phyloP scores from a whole-genome alignment of 2,113 vertebrate species.

The Percina caprodes region DNA sequence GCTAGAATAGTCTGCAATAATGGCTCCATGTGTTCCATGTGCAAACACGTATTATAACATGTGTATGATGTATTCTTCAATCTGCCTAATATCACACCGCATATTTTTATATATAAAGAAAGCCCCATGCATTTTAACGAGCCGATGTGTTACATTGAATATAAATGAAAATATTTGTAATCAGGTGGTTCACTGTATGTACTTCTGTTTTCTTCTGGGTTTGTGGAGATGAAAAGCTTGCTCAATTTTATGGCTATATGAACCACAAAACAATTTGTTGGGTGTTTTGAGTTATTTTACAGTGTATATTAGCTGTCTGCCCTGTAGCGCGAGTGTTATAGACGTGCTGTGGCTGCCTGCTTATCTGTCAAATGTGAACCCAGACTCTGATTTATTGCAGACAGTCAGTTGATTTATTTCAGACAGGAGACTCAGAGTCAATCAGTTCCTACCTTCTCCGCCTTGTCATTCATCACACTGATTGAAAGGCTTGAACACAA shows the following conservation, averaged over 20 bases:
- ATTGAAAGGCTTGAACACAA: background rate
- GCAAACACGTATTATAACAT: background rate
- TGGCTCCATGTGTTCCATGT: background rate
- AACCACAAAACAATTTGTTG: conserved; percentile 10
- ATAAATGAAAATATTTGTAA: conserved; percentile 9
- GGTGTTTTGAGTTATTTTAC: conserved; percentile 5
- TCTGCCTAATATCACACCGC: background rate
- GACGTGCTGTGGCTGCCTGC: background rate
- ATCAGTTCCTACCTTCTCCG: background rate
- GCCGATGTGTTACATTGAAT: background rate
- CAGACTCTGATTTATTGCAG: conserved; percentile 16
- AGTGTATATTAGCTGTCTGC: background rate
- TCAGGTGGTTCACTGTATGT: background rate
- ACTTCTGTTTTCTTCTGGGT: background rate
- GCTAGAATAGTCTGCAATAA: conserved; percentile 7
- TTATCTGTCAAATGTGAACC: conserved; percentile 4
- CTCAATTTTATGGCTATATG: background rate
- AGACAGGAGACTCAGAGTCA: background rate
- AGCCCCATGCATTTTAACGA: conserved; percentile 5
- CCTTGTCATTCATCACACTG: conserved; percentile 1
- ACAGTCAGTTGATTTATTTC: conserved; percentile 4
- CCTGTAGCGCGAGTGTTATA: background rate
- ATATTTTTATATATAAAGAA: background rate
- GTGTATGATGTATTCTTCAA: background rate
- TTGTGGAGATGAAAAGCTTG: background rate